A percentile compares a stretch with the other conserved stretches of the same genome.
phyloP scores from a whole-genome alignment of 2,113 vertebrate species.

The Hydropotes inermis region DNA sequence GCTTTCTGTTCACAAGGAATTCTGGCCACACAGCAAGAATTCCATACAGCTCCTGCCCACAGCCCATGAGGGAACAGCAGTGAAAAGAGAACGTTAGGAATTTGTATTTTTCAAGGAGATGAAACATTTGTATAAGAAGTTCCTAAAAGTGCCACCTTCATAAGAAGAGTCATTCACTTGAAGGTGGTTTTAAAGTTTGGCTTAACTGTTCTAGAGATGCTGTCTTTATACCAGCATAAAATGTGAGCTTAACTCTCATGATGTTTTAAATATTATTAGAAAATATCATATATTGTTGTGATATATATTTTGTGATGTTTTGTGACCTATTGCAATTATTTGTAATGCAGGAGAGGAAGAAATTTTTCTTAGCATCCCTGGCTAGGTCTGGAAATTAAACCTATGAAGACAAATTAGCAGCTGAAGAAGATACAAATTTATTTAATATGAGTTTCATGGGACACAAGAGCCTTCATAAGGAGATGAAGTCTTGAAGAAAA shows the following conservation, averaged over 20 bases:
- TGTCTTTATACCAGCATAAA: neutral
- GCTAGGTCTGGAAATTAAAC: neutral
- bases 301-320: neutral
- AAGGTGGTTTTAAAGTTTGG: neutral
- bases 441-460: neutral
- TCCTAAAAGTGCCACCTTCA: neutral
- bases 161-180: neutral
- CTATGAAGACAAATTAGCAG: neutral
- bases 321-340: neutral
- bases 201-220: neutral
- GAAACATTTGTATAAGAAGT: neutral
- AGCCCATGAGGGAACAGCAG: neutral
- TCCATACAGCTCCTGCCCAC: neutral
- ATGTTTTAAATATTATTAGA: neutral
- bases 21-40: neutral
- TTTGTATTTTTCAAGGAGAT: neutral
- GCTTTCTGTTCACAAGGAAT: neutral
- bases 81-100: neutral
- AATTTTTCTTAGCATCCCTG: neutral
- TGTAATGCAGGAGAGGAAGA: neutral
- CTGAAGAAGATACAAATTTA: neutral
- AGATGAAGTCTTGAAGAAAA: neutral
- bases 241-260: neutral
- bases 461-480: neutral
- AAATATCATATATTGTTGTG: neutral